Evolutionary conservation across 2,797 vertebrate genomes (phyloP).

Genomic region (Crenichthys baileyi): DNA sequence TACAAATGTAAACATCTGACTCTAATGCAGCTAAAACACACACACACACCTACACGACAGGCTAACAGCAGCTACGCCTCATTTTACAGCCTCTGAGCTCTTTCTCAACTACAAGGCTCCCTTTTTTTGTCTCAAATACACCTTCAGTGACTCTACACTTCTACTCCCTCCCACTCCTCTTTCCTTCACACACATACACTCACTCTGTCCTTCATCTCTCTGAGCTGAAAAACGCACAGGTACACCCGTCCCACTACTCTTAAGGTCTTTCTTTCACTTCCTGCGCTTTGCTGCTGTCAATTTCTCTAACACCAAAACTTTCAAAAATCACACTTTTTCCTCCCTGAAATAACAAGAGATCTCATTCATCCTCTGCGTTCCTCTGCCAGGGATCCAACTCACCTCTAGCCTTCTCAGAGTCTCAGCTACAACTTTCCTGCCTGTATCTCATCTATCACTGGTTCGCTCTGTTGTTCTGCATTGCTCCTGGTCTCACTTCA

Average conservation of each 20-base stretch:
- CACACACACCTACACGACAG: conserved; percentile 35
- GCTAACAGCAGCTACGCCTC: conserved; percentile 42
- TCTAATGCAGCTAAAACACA: conserved; percentile 24
- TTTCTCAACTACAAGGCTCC: conserved; percentile 46
- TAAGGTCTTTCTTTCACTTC: conserved; percentile 18
- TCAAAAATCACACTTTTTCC: conserved; percentile 17
- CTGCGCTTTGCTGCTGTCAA: conserved; percentile 1
- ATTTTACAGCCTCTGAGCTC: conserved; percentile 49
- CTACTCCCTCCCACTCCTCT: conserved; percentile 52
- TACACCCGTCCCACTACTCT: conserved; percentile 27
- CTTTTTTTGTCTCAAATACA: conserved; percentile 58
- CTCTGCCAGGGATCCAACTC: conserved; percentile 32
- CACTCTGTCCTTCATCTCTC: conserved; percentile 58
- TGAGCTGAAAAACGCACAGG: conserved; percentile 36
- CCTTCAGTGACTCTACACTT: conserved; percentile 53
- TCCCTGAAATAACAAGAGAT: conserved; percentile 26
- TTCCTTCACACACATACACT: conserved; percentile 46
- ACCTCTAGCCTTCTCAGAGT: conserved; percentile 23
- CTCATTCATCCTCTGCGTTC: conserved; percentile 32
- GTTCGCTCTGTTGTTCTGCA: conserved; percentile 43
- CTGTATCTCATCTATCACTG: conserved; percentile 31
- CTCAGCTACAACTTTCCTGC: conserved; percentile 16
- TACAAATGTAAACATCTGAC: conserved; percentile 19
- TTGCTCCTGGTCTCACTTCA: conserved; percentile 45
- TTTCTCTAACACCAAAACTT: conserved; percentile 6